Conservation (phyloP, 2,888 invertebrate species). For the Erynnis tages region DNA sequence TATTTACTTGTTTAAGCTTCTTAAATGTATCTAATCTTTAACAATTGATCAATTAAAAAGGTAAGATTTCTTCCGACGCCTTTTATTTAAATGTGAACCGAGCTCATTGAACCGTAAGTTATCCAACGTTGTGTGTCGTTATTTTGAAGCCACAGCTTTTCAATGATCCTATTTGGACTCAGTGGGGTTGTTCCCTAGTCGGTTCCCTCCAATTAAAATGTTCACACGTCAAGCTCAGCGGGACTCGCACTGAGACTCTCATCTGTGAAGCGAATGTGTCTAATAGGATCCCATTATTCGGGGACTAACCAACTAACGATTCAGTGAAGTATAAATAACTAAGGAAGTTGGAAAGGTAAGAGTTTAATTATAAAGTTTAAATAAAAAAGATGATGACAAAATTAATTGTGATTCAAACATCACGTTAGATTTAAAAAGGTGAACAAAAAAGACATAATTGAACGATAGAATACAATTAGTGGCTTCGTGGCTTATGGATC, state of each 20-base stretch:
- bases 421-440: too few relatives aligned
- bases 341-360: neutral
- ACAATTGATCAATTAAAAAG: too few relatives aligned
- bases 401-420: too few relatives aligned
- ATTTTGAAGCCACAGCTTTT: conserved; percentile 30
- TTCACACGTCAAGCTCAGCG: conserved; percentile 75
- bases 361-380: neutral
- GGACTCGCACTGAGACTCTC: conserved; percentile 44
- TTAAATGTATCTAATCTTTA: too few relatives aligned
- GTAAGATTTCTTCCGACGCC: too few relatives aligned
- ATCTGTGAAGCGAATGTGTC: conserved; percentile 41
- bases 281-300: conserved; percentile 37
- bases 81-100: too few relatives aligned
- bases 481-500: too few relatives aligned
- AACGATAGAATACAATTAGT: too few relatives aligned
- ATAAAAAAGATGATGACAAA: too few relatives aligned
- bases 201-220: conserved; percentile 70
- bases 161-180: conserved; percentile 50
- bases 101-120: too few relatives aligned
- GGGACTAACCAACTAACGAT: conserved; percentile 33
- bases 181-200: conserved; percentile 55
- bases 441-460: too few relatives aligned
- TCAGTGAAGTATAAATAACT: conserved; percentile 17
- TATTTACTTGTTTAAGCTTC: too few relatives aligned
- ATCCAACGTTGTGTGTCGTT: conserved; percentile 2